Conservation (phyloP, 2,797 vertebrate species). For the Tinamus major region DNA sequence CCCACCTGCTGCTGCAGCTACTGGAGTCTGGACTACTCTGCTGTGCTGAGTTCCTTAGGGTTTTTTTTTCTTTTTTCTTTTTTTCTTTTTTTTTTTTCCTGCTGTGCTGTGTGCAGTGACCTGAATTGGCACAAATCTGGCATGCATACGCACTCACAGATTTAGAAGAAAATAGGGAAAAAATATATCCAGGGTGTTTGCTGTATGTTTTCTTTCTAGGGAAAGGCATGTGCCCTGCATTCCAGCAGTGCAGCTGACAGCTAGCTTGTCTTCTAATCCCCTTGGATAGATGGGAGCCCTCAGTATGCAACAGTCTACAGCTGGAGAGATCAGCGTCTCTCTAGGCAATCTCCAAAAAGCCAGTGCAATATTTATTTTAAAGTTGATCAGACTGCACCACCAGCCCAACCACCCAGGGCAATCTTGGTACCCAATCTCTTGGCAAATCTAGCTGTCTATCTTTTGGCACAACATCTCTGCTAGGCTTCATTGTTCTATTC, state of each 20-base stretch:
- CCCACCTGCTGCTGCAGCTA: constrained; percentile 18
- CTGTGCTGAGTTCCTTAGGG: background rate
- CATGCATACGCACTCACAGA: background rate
- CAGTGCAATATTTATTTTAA: background rate
- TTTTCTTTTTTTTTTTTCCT: background rate
- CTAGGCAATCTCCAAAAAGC: background rate
- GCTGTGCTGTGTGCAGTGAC: background rate
- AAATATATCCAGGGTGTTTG: background rate
- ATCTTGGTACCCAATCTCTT: background rate
- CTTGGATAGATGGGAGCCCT: background rate
- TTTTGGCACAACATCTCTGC: too few relatives aligned
- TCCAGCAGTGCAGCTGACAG: background rate
- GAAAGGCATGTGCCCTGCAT: background rate
- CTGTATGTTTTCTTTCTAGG: background rate
- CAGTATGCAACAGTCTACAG: background rate
- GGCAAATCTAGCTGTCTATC: background rate
- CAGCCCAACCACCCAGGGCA: background rate
- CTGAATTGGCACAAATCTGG: background rate
- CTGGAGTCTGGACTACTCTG: background rate
- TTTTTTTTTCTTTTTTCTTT: background rate
- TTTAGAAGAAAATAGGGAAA: background rate
- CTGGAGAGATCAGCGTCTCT: background rate
- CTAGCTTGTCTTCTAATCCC: background rate
- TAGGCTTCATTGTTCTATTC: too few relatives aligned
- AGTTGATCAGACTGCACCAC: background rate